phyloP scores from a whole-genome alignment of 2,797 vertebrate genomes.

The Gadopsis bispinosus region DNA sequence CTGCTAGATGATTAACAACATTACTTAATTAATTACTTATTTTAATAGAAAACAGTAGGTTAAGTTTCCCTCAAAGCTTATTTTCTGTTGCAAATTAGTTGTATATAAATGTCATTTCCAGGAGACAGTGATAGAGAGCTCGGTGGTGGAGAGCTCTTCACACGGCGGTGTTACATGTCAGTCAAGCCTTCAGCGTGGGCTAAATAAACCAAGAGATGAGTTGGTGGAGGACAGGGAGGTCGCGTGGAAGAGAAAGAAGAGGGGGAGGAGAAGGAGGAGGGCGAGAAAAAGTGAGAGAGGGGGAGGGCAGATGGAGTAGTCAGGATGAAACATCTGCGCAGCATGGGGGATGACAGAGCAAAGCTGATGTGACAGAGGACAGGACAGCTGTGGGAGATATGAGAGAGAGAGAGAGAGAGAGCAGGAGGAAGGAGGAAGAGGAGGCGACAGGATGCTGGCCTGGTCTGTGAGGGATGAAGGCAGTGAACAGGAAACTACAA shows the following conservation, averaged over 20 bases:
- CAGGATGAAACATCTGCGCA: constrained; percentile 54
- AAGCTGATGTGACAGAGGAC: constrained; percentile 38
- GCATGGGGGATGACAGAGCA: constrained; percentile 48
- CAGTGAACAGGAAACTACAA: constrained; percentile 5
- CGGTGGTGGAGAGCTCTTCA: constrained; percentile 27
- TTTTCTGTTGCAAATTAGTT: too few species aligned
- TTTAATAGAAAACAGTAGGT: too few species aligned
- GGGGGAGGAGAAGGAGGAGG: constrained; percentile 12
- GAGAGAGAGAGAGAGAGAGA: constrained; percentile 15
- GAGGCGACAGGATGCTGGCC: background rate
- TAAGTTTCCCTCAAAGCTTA: too few species aligned
- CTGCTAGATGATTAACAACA: too few species aligned
- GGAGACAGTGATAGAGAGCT: constrained; percentile 4
- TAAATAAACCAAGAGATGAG: constrained; percentile 24
- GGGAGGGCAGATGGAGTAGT: constrained; percentile 11
- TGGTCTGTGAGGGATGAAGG: constrained; percentile 25
- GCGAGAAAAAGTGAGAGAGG: background rate
- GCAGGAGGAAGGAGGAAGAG: background rate
- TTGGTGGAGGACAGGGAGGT: constrained; percentile 41
- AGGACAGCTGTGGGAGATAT: constrained; percentile 40
- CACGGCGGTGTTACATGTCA: constrained; percentile 32
- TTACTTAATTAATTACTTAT: too few species aligned
- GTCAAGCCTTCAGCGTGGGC: constrained; percentile 44
- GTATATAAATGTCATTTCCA: background rate
- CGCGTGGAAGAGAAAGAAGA: constrained; percentile 28